phyloP scores from a whole-genome alignment of 2,888 invertebrate species.

The Oxycera nigricornis region DNA sequence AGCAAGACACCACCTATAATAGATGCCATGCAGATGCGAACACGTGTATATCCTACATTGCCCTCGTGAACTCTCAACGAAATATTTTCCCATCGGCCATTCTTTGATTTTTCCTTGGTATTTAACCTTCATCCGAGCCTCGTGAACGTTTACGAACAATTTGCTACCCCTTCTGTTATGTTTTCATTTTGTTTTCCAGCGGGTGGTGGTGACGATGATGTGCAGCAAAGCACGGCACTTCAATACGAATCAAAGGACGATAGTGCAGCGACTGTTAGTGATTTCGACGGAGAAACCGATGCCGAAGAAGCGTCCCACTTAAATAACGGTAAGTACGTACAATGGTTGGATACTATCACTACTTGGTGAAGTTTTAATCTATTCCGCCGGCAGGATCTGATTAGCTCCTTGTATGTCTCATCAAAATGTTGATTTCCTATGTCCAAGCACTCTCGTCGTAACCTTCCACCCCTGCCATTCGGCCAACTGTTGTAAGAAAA shows the following conservation, averaged over 20 bases:
- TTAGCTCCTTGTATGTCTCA: no score
- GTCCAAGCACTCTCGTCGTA: background rate
- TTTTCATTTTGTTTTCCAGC: slow-evolving; percentile 38
- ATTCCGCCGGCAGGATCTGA: no score
- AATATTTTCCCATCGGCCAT: background rate
- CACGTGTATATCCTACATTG: background rate
- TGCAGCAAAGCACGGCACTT: slow-evolving; percentile 39
- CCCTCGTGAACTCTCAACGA: background rate
- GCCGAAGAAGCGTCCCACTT: background rate
- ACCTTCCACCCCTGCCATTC: background rate
- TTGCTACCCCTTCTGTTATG: background rate
- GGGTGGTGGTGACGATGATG: slow-evolving; percentile 44
- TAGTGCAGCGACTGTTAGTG: background rate
- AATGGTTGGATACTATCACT: no score
- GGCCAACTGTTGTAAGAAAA: background rate
- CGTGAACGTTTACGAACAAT: slow-evolving; percentile 11
- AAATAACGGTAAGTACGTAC: background rate
- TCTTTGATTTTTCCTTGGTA: background rate
- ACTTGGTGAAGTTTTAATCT: background rate
- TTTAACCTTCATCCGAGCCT: background rate
- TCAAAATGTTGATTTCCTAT: background rate
- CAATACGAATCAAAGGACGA: slow-evolving; percentile 29
- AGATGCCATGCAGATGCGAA: background rate
- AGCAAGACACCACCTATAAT: background rate
- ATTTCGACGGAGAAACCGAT: slow-evolving; percentile 12